phyloP scores from a whole-genome alignment of 2,113 vertebrate genomes.

The Tupaia chinensis region DNA sequence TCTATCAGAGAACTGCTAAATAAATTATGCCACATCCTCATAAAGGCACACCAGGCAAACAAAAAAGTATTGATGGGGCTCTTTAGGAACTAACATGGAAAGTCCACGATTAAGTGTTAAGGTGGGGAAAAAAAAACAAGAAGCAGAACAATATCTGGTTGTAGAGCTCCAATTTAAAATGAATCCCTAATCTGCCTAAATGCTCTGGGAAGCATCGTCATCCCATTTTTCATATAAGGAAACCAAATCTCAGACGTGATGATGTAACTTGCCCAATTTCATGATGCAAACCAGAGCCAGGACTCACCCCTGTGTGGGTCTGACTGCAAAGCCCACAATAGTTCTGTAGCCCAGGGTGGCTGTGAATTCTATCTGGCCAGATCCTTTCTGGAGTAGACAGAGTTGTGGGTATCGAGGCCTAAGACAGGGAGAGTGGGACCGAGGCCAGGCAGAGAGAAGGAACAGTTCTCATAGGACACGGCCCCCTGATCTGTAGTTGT shows the following conservation, averaged over 20 bases:
- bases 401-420: rapidly evolving
- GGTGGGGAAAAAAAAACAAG: not conserved
- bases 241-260: not conserved
- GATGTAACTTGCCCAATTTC: not conserved
- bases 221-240: not conserved
- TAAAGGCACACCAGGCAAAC: conserved; percentile 47
- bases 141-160: not conserved
- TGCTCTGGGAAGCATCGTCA: not conserved
- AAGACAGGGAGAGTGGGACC: not conserved
- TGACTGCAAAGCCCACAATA: not conserved
- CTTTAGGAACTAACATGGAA: not conserved
- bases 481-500: not conserved
- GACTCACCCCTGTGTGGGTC: rapidly evolving
- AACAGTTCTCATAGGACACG: not conserved
- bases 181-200: not conserved
- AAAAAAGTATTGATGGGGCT: not conserved
- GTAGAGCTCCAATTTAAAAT: not conserved
- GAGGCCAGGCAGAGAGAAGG: not conserved
- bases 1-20: conserved; percentile 68
- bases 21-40: conserved; percentile 64
- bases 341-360: not conserved
- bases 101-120: not conserved
- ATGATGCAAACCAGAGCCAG: not conserved
- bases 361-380: rapidly evolving
- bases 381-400: rapidly evolving